phyloP scores from a whole-genome alignment of 2,888 invertebrate species.

The Heliconius hortense region DNA sequence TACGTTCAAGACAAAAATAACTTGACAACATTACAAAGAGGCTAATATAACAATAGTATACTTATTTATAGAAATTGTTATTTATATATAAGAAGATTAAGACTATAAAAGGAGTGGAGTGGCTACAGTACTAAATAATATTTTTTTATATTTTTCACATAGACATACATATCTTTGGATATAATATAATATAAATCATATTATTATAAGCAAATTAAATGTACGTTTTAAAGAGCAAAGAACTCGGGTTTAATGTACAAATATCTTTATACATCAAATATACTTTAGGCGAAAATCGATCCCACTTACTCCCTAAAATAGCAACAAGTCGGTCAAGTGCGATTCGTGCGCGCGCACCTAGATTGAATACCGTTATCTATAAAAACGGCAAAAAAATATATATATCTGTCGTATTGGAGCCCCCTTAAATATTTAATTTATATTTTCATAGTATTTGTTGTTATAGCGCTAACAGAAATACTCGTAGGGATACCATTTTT shows the following conservation, averaged over 20 bases:
- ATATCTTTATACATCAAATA: neutral
- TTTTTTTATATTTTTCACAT: neutral
- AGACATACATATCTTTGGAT: too few relatives aligned
- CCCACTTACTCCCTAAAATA: neutral
- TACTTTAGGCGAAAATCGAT: neutral
- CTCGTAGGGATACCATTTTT: too few relatives aligned
- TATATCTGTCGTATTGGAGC: too few relatives aligned
- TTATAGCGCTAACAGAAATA: too few relatives aligned
- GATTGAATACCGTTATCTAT: too few relatives aligned
- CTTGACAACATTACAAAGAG: conserved; percentile 5
- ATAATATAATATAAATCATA: too few relatives aligned
- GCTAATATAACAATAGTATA: neutral
- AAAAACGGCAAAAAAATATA: too few relatives aligned
- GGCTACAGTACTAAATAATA: neutral
- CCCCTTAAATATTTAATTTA: neutral
- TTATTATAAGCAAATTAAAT: neutral
- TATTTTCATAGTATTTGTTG: neutral
- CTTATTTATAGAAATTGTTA: conserved; percentile 5
- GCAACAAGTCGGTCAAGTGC: neutral
- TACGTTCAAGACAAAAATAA: conserved; percentile 5
- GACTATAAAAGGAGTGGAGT: neutral
- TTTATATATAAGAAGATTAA: neutral
- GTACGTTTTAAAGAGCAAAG: neutral
- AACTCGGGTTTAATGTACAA: neutral
- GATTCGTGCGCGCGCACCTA: too few relatives aligned